A percentile compares a stretch with the other conserved stretches of the same genome.
Conservation (phyloP, 2,797 vertebrate species). For the Sarcophilus harrisii region DNA sequence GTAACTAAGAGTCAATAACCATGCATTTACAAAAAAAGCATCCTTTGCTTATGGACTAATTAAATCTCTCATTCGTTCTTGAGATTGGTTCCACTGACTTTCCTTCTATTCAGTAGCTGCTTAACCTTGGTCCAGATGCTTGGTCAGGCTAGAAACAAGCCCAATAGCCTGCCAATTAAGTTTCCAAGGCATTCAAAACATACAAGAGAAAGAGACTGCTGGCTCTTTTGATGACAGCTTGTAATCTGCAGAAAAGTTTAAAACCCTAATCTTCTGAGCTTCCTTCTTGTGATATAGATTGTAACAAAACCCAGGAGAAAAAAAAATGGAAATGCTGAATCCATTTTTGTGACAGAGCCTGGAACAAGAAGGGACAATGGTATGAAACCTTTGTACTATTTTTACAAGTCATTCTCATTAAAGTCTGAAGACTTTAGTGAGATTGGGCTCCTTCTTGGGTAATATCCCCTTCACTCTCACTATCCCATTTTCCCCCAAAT, state of each 20-base stretch:
- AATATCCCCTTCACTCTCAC: constrained; percentile 65
- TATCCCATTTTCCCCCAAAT: constrained; percentile 54
- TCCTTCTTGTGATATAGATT: constrained; percentile 52
- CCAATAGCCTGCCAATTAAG: constrained; percentile 60
- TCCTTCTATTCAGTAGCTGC: constrained; percentile 40
- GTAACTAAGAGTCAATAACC: not conserved
- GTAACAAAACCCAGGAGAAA: constrained; percentile 52
- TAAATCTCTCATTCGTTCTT: constrained; percentile 19
- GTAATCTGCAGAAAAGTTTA: constrained; percentile 70
- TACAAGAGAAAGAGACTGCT: constrained; percentile 49
- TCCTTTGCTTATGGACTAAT: constrained; percentile 30
- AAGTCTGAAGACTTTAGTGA: constrained; percentile 59
- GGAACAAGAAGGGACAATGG: constrained; percentile 65
- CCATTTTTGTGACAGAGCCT: constrained; percentile 55
- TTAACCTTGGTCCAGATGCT: constrained; percentile 60
- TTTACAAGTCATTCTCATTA: constrained; percentile 73
- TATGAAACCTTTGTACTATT: constrained; percentile 62
- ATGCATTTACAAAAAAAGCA: constrained; percentile 54
- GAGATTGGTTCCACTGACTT: constrained; percentile 36
- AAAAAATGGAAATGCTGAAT: constrained; percentile 51
- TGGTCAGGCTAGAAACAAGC: constrained; percentile 61
- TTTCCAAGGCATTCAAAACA: constrained; percentile 66
- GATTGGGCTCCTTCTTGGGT: constrained; percentile 71
- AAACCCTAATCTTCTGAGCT: constrained; percentile 67
- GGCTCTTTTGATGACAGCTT: constrained; percentile 56